Base-by-base conservation (phyloP, 2,113 vertebrate genomes). In the Thinocorus orbignyianus region DNA sequence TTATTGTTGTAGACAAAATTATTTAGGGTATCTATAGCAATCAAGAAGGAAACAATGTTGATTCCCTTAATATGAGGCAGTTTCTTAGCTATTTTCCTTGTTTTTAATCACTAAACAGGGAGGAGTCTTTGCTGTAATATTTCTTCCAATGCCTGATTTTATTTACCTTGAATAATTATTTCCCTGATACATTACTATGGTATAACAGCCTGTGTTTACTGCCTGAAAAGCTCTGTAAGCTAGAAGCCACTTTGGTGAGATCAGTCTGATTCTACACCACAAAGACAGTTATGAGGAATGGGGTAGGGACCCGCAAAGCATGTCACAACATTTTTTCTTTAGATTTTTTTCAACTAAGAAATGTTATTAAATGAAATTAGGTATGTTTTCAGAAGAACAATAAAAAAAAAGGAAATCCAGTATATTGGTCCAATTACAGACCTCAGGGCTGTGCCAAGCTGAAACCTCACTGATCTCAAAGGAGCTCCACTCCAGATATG, bases 381-480 rank as follows among this genome's bases (percentile, higher is more conserved):
- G 61, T 1, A 23, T 18, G 7, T 7, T 10, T 72, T 37, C n/a
- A 48, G 48, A 52, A 31, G 10, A 2, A 3, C 13, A 2, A 11
- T 13, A 3, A 23, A 16, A 52, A 7, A 28, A 15, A 3, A 3
- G 11, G 8, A 1, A 74, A 64, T 8, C 11, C 23, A 30, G 3
- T 49, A 17, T 39, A 41, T 39, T 66, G 11, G 2, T 77, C 16
- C 44, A 44, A 44, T 9, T 4, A 28, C 25, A 42, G 24, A 62
- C 71, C 14, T 55, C 17, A 26, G 17, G 15, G 8, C 6, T 65
- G 7, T 31, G 17, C 9, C 14, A 31, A 51, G 16, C 0, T 46
- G 35, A 77, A 81, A 84, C 13, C 13, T 57, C 69, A 65, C 23
- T 30, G 28, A 49, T 35, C 11, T 55, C 49, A 23, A 17, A 71